Evolutionary conservation across 2,797 vertebrate species (phyloP), one percentile per base, ranked within the genome.

Genomic region (Etheostoma nigrum): DNA sequence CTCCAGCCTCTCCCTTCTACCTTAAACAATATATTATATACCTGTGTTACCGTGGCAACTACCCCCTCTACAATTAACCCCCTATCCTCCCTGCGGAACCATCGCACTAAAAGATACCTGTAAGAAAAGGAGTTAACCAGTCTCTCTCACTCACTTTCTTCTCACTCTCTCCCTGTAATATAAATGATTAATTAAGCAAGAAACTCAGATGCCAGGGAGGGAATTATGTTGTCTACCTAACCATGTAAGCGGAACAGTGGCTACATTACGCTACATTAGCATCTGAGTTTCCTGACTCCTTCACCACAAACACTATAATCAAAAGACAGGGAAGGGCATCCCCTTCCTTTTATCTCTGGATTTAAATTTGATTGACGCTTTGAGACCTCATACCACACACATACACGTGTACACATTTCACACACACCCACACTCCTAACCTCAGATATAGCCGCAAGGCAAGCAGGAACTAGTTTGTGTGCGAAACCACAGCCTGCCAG

Each of bases 391-490:
- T 76, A 67, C 84, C 81, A 76, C 86, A 88, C 85, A 84, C 78
- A 67, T 62, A 75, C 79, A 71, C 60, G 16, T 74, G 54, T 58
- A 67, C 36, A 67, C 63, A 47, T 52, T 11, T 74, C 59, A 63
- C 60, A 83, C 58, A 54, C 70, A 57, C 60, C 33, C 49, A 19
- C 55, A 69, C 81, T 76, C 65, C 72, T 49, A 55, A 54, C 58
- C 79, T 88, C 83, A 86, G 83, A 89, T 87, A 83, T 76, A 72
- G 78, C 86, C 74, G 60, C 77, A 4, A 77, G 88, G 81, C 93
- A 88, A 87, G 93, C 86, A 88, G 85, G 53, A 72, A 93, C 93
- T 90, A 76, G 92, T 86, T 75, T 72, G 65, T 80, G 73, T 86
- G 84, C 78, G 74, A 89, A 90, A 80, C 61, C 78, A 53, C 72